Conservation (phyloP, 1,140 invertebrate genomes). For the Pachyrhynchus sulphureomaculatus region DNA sequence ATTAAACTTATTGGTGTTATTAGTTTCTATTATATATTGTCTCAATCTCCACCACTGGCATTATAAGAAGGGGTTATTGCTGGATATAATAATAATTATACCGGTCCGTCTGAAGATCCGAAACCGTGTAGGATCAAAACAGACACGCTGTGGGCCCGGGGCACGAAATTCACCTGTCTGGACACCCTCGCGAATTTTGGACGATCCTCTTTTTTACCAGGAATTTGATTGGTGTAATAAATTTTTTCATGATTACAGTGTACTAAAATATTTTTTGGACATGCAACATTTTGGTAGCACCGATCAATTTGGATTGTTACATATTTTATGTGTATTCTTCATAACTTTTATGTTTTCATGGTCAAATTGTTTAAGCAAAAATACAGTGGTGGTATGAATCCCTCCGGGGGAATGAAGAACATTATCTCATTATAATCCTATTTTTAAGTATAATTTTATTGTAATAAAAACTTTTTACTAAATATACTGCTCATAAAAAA, state of each 20-base stretch:
- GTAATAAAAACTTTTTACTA: too few species aligned
- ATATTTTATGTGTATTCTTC: too few species aligned
- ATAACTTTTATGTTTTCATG: too few species aligned
- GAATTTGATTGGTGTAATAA: conserved; percentile 9
- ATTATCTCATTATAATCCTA: too few species aligned
- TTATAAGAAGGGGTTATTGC: neutral
- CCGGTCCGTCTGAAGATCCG: neutral
- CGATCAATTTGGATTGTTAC: too few species aligned
- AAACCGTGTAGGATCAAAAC: neutral
- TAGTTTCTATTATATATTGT: too few species aligned
- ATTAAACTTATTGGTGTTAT: too few species aligned
- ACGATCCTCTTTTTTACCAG: neutral
- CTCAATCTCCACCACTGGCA: neutral
- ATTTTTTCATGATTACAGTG: conserved; percentile 7
- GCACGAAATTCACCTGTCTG: conserved; percentile 1
- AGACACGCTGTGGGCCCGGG: neutral
- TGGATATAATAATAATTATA: neutral
- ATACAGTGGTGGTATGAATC: too few species aligned
- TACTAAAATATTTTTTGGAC: neutral
- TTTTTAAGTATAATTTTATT: too few species aligned
- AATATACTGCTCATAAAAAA: too few species aligned
- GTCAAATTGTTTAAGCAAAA: too few species aligned
- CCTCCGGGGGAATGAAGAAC: too few species aligned
- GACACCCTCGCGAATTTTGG: neutral
- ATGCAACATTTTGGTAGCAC: neutral